phyloP scores from a whole-genome alignment of 2,888 invertebrate species.

The Melieria omissa region DNA sequence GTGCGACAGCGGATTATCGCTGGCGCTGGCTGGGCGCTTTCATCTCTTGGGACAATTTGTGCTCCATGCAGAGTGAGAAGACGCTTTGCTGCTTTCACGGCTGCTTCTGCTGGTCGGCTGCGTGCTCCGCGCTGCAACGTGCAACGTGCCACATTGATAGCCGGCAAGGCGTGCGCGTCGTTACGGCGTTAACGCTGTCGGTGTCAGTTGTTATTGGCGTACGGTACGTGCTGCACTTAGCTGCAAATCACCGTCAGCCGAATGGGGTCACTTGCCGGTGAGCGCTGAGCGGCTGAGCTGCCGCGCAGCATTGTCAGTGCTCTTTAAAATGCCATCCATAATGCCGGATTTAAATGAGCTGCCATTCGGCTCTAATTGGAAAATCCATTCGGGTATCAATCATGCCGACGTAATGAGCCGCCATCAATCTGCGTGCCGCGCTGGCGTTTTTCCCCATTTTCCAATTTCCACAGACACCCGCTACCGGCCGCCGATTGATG shows the following conservation, averaged over 20 bases:
- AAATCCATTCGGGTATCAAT: slow-evolving; percentile 34
- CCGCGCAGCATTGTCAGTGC: not conserved
- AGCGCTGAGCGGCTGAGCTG: not conserved
- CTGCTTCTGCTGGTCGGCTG: too few relatives aligned
- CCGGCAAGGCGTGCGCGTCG: slow-evolving; percentile 2
- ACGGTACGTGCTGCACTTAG: slow-evolving; percentile 9
- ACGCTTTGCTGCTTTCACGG: too few relatives aligned
- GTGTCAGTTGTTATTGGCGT: not conserved
- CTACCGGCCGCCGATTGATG: too few relatives aligned
- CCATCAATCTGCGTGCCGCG: not conserved
- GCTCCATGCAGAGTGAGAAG: too few relatives aligned
- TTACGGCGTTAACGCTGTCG: slow-evolving; percentile 7
- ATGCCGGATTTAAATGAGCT: slow-evolving; percentile 35
- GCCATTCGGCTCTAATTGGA: slow-evolving; percentile 29
- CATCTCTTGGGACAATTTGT: too few relatives aligned
- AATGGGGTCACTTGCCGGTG: not conserved
- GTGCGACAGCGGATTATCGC: too few relatives aligned
- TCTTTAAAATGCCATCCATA: slow-evolving; percentile 34
- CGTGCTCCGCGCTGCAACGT: not conserved
- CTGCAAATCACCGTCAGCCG: not conserved
- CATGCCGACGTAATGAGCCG: slow-evolving; percentile 22
- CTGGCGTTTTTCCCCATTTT: too few relatives aligned
- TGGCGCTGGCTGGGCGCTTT: too few relatives aligned
- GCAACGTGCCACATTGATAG: slow-evolving; percentile 22
- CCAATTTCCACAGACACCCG: too few relatives aligned